These are phyloP conservation scores for Chaetogeoica ovagalla DNA, from an alignment of 2,888 invertebrate species.

Conservation along the genomic window DNA sequence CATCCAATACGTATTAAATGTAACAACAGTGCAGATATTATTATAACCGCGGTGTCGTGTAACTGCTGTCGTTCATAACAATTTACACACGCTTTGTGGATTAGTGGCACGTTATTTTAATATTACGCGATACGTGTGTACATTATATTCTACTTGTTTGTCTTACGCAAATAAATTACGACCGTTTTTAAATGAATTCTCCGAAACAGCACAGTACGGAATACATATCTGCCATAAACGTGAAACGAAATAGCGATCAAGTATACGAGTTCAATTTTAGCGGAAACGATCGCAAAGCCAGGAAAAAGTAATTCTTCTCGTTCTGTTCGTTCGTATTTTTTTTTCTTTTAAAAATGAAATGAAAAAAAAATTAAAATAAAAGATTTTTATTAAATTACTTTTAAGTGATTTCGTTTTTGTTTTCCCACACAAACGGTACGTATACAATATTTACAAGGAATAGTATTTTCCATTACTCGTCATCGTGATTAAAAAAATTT, in stretches of 20 bases:
- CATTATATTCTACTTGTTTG: neutral
- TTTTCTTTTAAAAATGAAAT: neutral
- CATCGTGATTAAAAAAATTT: too few species aligned
- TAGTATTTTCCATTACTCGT: too few species aligned
- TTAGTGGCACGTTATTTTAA: neutral
- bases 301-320: constrained; percentile 23
- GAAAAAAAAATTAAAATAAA: neutral
- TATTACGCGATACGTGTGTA: constrained; percentile 5
- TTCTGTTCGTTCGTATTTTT: neutral
- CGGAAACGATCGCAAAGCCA: neutral
- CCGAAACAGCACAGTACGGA: constrained; percentile 20
- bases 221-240: constrained; percentile 33
- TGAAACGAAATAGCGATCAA: constrained; percentile 13
- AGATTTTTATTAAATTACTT: too few species aligned
- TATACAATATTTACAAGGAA: too few species aligned
- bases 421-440: neutral
- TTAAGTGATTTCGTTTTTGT: neutral
- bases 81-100: neutral
- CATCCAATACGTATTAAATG: neutral
- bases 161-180: constrained; percentile 8
- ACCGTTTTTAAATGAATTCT: constrained; percentile 34
- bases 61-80: neutral
- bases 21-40: neutral
- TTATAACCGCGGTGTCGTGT: neutral
- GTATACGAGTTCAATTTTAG: constrained; percentile 35